Percentiles rank a stretch among this genome's conserved stretches.
Evolutionary conservation across 2,113 vertebrate genomes (phyloP).

Genomic region (Semicossyphus pulcher): DNA sequence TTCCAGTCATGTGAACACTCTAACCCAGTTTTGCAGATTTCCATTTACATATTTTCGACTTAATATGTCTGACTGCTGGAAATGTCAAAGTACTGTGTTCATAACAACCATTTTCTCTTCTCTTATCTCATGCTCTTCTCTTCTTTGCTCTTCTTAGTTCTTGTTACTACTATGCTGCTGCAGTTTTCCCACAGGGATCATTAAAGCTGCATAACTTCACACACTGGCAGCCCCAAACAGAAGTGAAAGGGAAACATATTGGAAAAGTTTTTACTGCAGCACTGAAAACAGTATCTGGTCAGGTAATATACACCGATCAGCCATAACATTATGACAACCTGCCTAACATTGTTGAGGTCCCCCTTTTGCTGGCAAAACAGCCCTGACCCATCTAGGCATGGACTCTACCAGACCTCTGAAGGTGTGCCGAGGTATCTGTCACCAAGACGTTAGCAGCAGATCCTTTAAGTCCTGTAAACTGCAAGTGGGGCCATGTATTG

Average conservation of each 20-base stretch:
- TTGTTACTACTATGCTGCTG: slow-evolving; percentile 52
- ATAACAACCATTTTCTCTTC: slow-evolving; percentile 55
- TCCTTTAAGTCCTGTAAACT: no score
- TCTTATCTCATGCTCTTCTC: slow-evolving; percentile 48
- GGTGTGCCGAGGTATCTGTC: no score
- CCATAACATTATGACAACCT: no score
- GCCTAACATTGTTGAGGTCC: no score
- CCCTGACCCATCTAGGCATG: no score
- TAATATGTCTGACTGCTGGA: slow-evolving; percentile 33
- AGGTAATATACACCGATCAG: no score
- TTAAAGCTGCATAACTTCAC: slow-evolving; percentile 64
- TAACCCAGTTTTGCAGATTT: slow-evolving; percentile 39
- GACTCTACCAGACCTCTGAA: no score
- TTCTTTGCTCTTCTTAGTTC: slow-evolving; percentile 38
- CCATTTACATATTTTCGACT: slow-evolving; percentile 53
- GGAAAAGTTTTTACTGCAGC: slow-evolving; percentile 33
- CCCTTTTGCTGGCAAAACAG: no score
- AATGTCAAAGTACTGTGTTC: slow-evolving; percentile 60
- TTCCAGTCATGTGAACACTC: slow-evolving; percentile 21
- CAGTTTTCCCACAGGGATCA: slow-evolving; percentile 62
- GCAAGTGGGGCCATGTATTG: no score
- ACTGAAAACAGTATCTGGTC: slow-evolving; percentile 22
- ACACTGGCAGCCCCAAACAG: slow-evolving; percentile 49
- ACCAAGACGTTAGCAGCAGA: no score
- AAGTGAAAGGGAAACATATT: slow-evolving; percentile 41